Percentiles rank a stretch among this genome's conserved stretches.
Evolutionary conservation across 2,888 invertebrate genomes (phyloP).

Genomic region (Capitulum mitella): DNA sequence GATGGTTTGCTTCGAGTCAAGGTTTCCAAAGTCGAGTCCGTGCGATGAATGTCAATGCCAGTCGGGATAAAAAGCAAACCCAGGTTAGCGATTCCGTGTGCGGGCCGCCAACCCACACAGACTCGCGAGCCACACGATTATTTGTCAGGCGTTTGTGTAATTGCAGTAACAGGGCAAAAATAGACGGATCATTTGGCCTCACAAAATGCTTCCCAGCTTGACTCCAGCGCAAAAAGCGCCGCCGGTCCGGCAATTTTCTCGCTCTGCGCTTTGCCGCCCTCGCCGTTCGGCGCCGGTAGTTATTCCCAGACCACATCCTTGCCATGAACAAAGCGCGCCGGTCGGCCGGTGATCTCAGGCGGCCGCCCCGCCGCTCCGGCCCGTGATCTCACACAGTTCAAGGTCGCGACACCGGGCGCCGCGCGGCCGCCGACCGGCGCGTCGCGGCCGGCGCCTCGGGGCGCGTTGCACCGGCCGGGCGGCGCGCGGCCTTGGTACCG

Average conservation of each 20-base stretch:
- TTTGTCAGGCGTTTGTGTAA: too few relatives aligned
- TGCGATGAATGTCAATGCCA: conserved; percentile 7
- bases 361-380: background rate
- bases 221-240: background rate
- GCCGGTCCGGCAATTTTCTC: background rate
- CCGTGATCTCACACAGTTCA: conserved; percentile 15
- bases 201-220: background rate
- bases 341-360: background rate
- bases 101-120: too few relatives aligned
- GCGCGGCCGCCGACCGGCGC: background rate
- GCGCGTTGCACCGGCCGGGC: background rate
- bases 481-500: background rate
- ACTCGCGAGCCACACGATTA: too few relatives aligned
- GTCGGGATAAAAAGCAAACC: too few relatives aligned
- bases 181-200: background rate
- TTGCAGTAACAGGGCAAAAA: background rate
- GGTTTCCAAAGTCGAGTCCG: background rate
- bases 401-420: conserved; percentile 13
- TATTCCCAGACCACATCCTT: background rate
- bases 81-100: too few relatives aligned
- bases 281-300: background rate
- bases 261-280: background rate
- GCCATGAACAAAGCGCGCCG: conserved; percentile 2
- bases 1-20: background rate
- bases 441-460: background rate